phyloP scores from a whole-genome alignment of 2,113 vertebrate species.

The Plotosus lineatus region DNA sequence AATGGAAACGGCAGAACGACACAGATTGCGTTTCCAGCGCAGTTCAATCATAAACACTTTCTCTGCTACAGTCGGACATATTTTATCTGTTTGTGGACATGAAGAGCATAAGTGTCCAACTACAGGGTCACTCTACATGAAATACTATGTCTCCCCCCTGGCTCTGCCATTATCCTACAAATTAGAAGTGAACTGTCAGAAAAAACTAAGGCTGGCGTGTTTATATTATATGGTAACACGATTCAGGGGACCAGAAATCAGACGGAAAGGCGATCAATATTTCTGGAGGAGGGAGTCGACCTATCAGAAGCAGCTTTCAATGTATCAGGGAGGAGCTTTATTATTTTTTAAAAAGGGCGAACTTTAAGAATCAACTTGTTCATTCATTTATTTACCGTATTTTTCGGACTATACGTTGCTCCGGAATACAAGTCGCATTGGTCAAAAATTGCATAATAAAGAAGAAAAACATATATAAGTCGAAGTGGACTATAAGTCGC shows the following conservation, averaged over 20 bases:
- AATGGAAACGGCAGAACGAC: conserved; percentile 28
- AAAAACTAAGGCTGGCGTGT: not conserved
- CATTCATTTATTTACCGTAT: too few relatives aligned
- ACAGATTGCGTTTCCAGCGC: not conserved
- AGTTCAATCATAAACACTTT: conserved; percentile 16
- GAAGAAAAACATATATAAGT: too few relatives aligned
- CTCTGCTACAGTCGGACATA: not conserved
- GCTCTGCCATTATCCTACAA: not conserved
- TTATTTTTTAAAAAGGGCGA: not conserved
- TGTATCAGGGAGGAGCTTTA: not conserved
- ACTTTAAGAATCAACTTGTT: not conserved
- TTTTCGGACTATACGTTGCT: too few relatives aligned
- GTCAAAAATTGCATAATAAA: too few relatives aligned
- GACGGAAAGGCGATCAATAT: not conserved
- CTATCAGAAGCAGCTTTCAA: not conserved
- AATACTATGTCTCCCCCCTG: not conserved
- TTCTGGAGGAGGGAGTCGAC: not conserved
- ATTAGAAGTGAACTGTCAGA: not conserved
- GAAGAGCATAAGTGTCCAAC: not conserved
- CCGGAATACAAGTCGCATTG: too few relatives aligned
- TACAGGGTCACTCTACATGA: not conserved
- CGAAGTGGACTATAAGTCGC: too few relatives aligned
- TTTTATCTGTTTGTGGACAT: not conserved
- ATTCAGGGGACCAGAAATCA: not conserved
- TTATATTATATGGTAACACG: too few relatives aligned